Percentiles rank a stretch among this genome's conserved stretches.
Conservation (phyloP, 2,113 vertebrate genomes). For the Cromileptes altivelis region DNA sequence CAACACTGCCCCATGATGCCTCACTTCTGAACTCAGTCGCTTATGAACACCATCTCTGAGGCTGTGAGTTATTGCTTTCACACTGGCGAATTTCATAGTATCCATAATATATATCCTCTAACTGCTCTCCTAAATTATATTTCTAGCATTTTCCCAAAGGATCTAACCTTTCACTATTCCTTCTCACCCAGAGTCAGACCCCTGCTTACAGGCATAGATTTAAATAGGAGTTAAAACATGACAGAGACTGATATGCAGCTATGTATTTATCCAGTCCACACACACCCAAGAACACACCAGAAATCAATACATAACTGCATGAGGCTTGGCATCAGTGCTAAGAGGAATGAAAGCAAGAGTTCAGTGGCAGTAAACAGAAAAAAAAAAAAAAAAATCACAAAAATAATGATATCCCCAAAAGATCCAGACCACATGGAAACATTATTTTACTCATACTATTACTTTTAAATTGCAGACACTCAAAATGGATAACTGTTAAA, state of each 20-base stretch:
- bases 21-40: conserved; percentile 37
- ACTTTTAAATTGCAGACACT: neutral
- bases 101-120: conserved; percentile 38
- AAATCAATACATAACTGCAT: conserved; percentile 43
- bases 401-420: neutral
- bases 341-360: conserved; percentile 19
- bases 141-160: conserved; percentile 45
- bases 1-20: conserved; percentile 40
- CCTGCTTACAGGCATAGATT: conserved; percentile 7
- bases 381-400: neutral
- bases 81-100: conserved; percentile 46
- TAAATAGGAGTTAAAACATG: conserved; percentile 50
- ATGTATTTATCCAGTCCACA: conserved; percentile 8
- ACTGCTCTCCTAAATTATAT: conserved; percentile 58
- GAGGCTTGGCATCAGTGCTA: conserved; percentile 14
- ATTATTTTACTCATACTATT: neutral
- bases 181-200: conserved; percentile 25
- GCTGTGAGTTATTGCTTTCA: conserved; percentile 47
- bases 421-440: neutral
- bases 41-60: conserved; percentile 9
- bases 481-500: conserved; percentile 11
- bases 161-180: conserved; percentile 7
- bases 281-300: neutral
- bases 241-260: conserved; percentile 16
- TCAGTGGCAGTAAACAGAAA: conserved; percentile 13